Evolutionary conservation across 2,888 invertebrate genomes (phyloP), one percentile per base, ranked within the genome.

Genomic region (Pteria penguin): DNA sequence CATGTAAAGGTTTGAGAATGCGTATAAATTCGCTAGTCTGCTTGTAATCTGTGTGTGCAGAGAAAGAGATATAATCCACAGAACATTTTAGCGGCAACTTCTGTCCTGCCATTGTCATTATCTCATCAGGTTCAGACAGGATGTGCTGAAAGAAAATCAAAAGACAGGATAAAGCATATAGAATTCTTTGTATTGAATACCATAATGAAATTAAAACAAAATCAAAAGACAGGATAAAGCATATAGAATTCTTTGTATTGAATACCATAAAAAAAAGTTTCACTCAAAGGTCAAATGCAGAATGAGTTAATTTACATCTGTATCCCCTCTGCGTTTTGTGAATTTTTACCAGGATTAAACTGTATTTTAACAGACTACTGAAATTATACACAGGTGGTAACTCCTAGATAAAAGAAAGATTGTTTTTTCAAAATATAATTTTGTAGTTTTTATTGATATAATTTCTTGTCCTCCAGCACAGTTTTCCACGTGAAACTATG

Each of bases 61-160:
- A 99, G 93, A 99, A 99, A 0, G 98, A 99, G 88, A 99, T 99
- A 92, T 99, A 99, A 93, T 99, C 98, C 0, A 99, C 98, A 0
- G 98, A 97, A 96, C 98, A 98, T 92, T 97, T 97, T 57, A 99
- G 93, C 0, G 98, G 98, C 74, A 99, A 93, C 92, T 98, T 98
- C 93, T 98, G 98, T 0, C 99, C 99, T 0, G 96, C 95, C 95
- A 99, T 95, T 0, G 98, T 96, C 0, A 96, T 95, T 72, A 99
- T 97, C 93, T 99, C 99, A 90, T 98, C 98, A 0, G 99, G 99
- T 93, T 99, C 99, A 0, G 98, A 97, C 1, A 99, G 94, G 86
- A 99, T 97, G 81, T 94, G 97, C 94, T 92, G 84, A 22, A 84
- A 27, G 58, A 8, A 72, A 27, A 60, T n/a, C 33, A 67, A 29